Conservation (phyloP, 2,888 invertebrate species). For the Minunthozetes semirufus region DNA sequence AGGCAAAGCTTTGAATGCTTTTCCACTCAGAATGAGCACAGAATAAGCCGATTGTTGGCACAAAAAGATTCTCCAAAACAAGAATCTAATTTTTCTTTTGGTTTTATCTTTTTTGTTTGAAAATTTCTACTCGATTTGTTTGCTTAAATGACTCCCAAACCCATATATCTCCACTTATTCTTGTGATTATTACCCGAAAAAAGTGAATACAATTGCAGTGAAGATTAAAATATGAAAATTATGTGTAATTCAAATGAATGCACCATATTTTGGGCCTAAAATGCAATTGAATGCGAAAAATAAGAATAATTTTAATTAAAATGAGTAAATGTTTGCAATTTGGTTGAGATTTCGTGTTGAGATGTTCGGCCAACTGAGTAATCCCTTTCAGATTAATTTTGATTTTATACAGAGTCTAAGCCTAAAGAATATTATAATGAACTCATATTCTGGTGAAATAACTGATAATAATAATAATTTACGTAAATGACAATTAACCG, state of each 20-base stretch:
- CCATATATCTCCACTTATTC: neutral
- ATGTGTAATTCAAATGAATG: neutral
- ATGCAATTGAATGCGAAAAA: neutral
- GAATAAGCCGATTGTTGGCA: neutral
- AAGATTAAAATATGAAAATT: neutral
- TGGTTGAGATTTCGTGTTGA: constrained; percentile 20
- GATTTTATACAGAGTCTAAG: neutral
- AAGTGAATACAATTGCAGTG: neutral
- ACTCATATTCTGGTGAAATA: constrained; percentile 15
- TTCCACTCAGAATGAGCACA: constrained; percentile 2
- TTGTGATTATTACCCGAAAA: neutral
- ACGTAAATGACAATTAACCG: constrained; percentile 26
- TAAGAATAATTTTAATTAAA: constrained; percentile 1
- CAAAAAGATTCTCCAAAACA: neutral
- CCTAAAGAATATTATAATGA: neutral
- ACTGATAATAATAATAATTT: constrained; percentile 18
- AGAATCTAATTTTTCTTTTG: neutral
- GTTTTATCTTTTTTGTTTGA: neutral
- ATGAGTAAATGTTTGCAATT: constrained; percentile 23
- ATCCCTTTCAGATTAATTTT: constrained; percentile 17
- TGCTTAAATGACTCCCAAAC: neutral
- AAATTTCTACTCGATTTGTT: constrained; percentile 21
- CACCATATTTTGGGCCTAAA: neutral
- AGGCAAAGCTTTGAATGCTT: neutral
- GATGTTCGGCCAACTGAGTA: constrained; percentile 6